Conservation (phyloP, 1,140 invertebrate species). For the Halesus radiatus region DNA sequence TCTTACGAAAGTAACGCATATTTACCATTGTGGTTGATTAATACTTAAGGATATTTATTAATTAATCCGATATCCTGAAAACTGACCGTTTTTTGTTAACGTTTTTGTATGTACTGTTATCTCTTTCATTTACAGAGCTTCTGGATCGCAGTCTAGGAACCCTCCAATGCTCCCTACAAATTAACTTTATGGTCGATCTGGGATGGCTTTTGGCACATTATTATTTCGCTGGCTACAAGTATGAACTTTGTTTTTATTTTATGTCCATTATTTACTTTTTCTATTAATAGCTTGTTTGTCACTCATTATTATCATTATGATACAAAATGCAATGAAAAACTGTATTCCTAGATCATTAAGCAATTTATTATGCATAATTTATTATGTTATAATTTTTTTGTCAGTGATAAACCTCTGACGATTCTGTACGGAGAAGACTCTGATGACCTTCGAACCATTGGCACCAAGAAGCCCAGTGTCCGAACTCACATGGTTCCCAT, state of each 20-base stretch:
- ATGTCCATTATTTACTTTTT: neutral
- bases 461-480: constrained; percentile 74
- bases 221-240: constrained; percentile 78
- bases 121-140: constrained; percentile 72
- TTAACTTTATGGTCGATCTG: constrained; percentile 94
- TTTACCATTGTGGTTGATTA: too few relatives aligned
- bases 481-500: constrained; percentile 80
- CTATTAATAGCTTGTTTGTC: too few relatives aligned
- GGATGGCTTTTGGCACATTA: constrained; percentile 89
- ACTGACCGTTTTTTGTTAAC: too few relatives aligned
- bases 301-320: too few relatives aligned
- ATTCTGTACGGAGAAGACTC: constrained; percentile 86
- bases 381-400: too few relatives aligned
- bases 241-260: constrained; percentile 57
- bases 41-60: too few relatives aligned
- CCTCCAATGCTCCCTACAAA: constrained; percentile 82
- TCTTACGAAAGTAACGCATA: too few relatives aligned
- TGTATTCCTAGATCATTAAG: too few relatives aligned
- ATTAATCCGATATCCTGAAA: too few relatives aligned
- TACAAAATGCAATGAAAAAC: too few relatives aligned
- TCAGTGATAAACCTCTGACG: constrained; percentile 78
- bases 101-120: too few relatives aligned
- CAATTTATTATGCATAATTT: too few relatives aligned
- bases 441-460: constrained; percentile 70
- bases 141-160: constrained; percentile 82